Evolutionary conservation across 1,140 invertebrate species (phyloP).

Genomic region (Atta colombica): DNA sequence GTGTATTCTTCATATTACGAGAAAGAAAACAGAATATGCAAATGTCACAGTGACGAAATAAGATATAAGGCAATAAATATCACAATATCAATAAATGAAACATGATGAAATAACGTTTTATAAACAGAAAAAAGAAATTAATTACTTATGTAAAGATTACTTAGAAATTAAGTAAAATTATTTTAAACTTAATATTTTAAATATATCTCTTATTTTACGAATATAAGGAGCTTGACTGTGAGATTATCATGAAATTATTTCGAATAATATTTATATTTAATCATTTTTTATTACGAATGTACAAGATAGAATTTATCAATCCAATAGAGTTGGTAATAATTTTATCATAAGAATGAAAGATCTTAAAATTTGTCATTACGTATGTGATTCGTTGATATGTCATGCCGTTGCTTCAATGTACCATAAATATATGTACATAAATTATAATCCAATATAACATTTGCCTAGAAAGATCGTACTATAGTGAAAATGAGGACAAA

Average conservation of each 20-base stretch:
- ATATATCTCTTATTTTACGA: background rate
- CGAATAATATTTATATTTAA: background rate
- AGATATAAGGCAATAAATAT: slow-evolving; percentile 6
- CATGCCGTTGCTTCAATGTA: background rate
- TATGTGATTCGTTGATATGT: background rate
- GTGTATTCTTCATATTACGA: background rate
- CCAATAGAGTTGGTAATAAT: background rate
- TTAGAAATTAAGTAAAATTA: slow-evolving; percentile 1
- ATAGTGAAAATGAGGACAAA: slow-evolving; percentile 11
- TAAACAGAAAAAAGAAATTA: background rate
- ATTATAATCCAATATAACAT: background rate
- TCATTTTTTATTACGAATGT: background rate
- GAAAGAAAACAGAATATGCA: background rate
- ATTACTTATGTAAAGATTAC: background rate
- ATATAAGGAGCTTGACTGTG: background rate
- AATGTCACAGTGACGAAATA: background rate
- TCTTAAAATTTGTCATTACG: background rate
- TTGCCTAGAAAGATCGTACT: background rate
- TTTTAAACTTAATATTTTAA: background rate
- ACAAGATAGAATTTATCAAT: slow-evolving; percentile 2
- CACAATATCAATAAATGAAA: background rate
- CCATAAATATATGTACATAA: background rate
- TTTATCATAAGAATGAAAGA: background rate
- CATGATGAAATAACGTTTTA: background rate
- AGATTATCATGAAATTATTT: slow-evolving; percentile 10